Evolutionary conservation across 2,113 vertebrate genomes (phyloP), one percentile per base, ranked within the genome.

Genomic region (Ariopsis seemanni): DNA sequence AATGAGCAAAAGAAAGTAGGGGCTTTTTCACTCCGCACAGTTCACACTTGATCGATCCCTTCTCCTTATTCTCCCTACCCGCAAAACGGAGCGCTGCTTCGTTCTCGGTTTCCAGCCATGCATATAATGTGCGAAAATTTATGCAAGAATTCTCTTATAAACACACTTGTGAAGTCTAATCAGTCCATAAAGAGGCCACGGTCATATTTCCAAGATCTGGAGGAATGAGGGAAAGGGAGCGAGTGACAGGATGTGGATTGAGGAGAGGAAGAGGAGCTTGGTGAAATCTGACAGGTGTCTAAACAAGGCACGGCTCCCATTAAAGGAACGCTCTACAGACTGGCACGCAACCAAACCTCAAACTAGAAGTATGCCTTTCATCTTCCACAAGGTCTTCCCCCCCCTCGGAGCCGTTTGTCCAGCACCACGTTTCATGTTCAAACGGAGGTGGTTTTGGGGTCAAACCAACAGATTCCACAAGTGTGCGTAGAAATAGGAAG

Each of bases 391-490:
- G 86, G 10, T 48, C 20, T 12, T 25, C 42, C 12, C 27, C 17
- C 17, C 57, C 15, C 12, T 62, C 52, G 30, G 53, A 63, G 75
- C 87, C 86, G 82, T 86, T 85, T 86, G 82, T 92, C 87, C 75
- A 80, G 58, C 84, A 71, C 88, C 86, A 50, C 27, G 86, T 65
- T 84, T 85, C 57, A 89, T 87, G 88, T 91, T 75, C 67, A 34
- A 81, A 91, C 89, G 53, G 57, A 22, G 88, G 86, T 77, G 58
- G 81, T 80, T 69, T 52, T 15, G 20, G 86, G 72, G 86, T 88
- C 82, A 84, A 65, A 67, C 82, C 30, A 30, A 81, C 57, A 53
- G 79, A 55, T 53, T 75, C 34, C n/a, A 48, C 67, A 82, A 58
- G 60, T 84, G 80, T 55, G 50, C 27, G 82, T 84, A 77, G 69